Base-by-base conservation (phyloP, 2,888 invertebrate species). In the Cyrtodaria siliqua region DNA sequence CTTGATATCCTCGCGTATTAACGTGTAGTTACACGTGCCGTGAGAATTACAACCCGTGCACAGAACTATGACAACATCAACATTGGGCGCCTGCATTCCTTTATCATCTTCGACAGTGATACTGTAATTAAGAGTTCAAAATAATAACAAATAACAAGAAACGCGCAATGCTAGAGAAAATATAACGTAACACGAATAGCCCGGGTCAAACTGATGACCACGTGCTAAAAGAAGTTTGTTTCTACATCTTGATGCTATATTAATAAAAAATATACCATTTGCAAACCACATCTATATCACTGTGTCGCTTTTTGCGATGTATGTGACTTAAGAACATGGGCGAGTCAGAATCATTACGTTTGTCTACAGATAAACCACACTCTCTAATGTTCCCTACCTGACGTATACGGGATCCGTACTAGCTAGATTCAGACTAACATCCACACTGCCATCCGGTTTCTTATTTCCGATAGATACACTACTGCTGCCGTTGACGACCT, bases 11-110 rank as follows among this genome's bases (percentile, higher is more conserved):
- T 55, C 23, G 14, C 67, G 49, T 49, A 52, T 20, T 2, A 18
- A 9, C 2, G 26, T 49, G 2, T 33, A 29, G 44, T 74, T 61
- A 38, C 76, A 76, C 0, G 27, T 44, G 1, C 87, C 87, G 47
- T 82, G 76, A 9, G 42, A 38, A 49, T 27, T 80, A 60, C 87
- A 87, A 0, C 81, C 81, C 16, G 76, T 76, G 59, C 85, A 86
- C 24, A 81, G 33, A 3, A 82, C 78, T 24, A 84, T 60, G 18
- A 73, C 50, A 9, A 84, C 49, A 20, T 77, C 78, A 23, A 78
- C 18, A 6, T 18, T 42, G 6, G 68, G 71, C 0, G 72, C 33
- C 9, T 40, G n/a, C 8, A 77, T 26, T 20, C 67, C 67, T 23
- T 38, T 42, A 23, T 59, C 50, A 42, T 77, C 77, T 4, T 27